Conservation (phyloP, 2,797 vertebrate genomes). For the Chaenodraco wilsoni region DNA sequence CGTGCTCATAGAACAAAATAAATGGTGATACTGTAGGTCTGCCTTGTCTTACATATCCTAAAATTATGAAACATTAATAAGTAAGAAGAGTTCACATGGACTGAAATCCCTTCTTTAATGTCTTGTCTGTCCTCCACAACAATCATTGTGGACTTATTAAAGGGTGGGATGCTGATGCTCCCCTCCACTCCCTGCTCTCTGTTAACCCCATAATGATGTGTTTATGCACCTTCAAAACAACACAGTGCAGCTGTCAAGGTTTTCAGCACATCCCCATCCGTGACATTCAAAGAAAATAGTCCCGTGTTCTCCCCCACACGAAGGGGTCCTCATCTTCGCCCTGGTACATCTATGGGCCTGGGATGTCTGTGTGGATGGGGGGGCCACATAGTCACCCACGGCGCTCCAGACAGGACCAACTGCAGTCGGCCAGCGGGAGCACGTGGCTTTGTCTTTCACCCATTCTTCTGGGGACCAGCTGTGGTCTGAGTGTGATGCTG, state of each 20-base stretch:
- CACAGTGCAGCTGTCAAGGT: slow-evolving; percentile 76
- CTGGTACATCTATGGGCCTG: slow-evolving; percentile 42
- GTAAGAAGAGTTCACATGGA: background rate
- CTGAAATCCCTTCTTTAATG: too few species aligned
- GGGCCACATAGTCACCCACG: slow-evolving; percentile 70
- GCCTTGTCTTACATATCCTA: background rate
- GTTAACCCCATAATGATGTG: slow-evolving; percentile 37
- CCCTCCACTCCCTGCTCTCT: slow-evolving; percentile 5
- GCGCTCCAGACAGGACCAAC: slow-evolving; percentile 80
- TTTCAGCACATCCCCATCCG: slow-evolving; percentile 67
- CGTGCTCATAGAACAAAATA: background rate
- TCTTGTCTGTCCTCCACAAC: slow-evolving; percentile 20
- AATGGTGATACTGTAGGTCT: background rate
- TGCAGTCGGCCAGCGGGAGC: slow-evolving; percentile 80
- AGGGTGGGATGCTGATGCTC: slow-evolving; percentile 17
- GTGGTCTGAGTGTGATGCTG: slow-evolving; percentile 85
- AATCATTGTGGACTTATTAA: slow-evolving; percentile 11
- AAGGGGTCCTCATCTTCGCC: slow-evolving; percentile 54
- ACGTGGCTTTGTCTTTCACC: slow-evolving; percentile 85
- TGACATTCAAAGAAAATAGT: slow-evolving; percentile 69
- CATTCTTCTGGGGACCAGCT: slow-evolving; percentile 87
- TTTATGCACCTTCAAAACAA: slow-evolving; percentile 70
- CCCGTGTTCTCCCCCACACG: slow-evolving; percentile 27
- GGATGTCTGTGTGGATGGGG: slow-evolving; percentile 42
- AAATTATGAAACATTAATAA: background rate